Evolutionary conservation across 2,888 invertebrate genomes (phyloP), one percentile per base, ranked within the genome.

Genomic region (Sabatieria punctata): DNA sequence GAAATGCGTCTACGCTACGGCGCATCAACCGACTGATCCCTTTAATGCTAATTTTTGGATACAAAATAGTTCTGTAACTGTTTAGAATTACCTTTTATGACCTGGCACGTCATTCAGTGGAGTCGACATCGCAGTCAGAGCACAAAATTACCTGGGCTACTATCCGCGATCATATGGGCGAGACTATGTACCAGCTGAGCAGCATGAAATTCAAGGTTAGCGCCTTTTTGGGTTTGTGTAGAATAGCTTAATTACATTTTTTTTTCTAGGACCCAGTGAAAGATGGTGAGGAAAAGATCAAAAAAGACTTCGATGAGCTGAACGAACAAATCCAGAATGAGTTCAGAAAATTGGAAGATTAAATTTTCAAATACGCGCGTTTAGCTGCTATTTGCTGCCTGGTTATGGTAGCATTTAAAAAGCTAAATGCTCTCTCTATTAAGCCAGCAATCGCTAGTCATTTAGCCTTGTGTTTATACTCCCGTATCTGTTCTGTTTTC

Each of bases 141-240:
- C 91, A 93, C 75, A 95, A 95, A 74, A 82, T 88, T 65, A 99
- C 97, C 51, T 97, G 95, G 93, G 80, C 81, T 64, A 82, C 84
- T 46, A 99, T 99, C 70, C 79, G 86, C 54, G 97, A 99, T 67
- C 82, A 86, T 62, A 86, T 99, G 88, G 82, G 82, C 64, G 83
- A 82, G 67, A 82, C 88, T 61, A 77, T 99, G 60, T 93, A 97
- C 74, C 88, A 93, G 69, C 77, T 97, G 57, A 88, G 85, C 64
- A 85, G 85, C 66, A 97, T 97, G 95, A 97, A 97, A 73, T 97
- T 97, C 77, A 93, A 91, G 79, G 85, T 83, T 60, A 56, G 61
- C 56, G 44, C 30, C 30, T 46, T 11, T 23, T 43, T 49, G 21
- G 39, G 24, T 33, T 33, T 33, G 33, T 24, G 25, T 1, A 27